A percentile compares a stretch with the other conserved stretches of the same genome.
phyloP scores from a whole-genome alignment of 2,888 invertebrate genomes.

The Oxyscelio sp. region DNA sequence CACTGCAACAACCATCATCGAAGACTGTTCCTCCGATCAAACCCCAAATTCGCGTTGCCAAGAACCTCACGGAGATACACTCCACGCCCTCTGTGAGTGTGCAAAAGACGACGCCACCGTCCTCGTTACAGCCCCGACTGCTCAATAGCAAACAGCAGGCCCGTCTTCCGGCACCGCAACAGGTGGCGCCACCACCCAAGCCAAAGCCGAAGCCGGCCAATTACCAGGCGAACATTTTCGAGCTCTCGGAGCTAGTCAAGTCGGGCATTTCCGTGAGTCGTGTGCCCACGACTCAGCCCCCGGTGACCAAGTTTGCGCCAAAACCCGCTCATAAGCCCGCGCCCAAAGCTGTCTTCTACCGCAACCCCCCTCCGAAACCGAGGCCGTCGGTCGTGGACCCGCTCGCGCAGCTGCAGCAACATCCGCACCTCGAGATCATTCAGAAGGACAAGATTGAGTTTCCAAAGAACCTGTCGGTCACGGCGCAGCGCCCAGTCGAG shows the following conservation, averaged over 20 bases:
- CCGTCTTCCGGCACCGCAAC: conserved; percentile 77
- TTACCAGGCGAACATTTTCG: conserved; percentile 20
- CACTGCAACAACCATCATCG: conserved; percentile 77
- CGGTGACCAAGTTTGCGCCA: conserved; percentile 58
- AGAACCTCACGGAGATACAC: conserved; percentile 81
- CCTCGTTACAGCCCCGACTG: conserved; percentile 83
- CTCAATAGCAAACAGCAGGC: conserved; percentile 85
- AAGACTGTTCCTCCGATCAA: conserved; percentile 76
- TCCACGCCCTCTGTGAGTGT: conserved; percentile 71
- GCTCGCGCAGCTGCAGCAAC: conserved; percentile 85
- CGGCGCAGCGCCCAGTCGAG: conserved; percentile 80
- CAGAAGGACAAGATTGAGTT: conserved; percentile 84
- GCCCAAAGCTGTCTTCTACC: conserved; percentile 47
- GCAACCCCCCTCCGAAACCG: not conserved
- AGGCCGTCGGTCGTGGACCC: conserved; percentile 80
- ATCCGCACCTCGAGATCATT: conserved; percentile 86
- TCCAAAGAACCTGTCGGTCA: conserved; percentile 80
- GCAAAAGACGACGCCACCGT: conserved; percentile 72
- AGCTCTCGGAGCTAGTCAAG: conserved; percentile 33
- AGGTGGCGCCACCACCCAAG: conserved; percentile 70
- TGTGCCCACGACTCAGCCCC: conserved; percentile 50
- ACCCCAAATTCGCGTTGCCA: conserved; percentile 84
- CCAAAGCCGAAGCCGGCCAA: conserved; percentile 77
- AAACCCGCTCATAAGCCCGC: conserved; percentile 62
- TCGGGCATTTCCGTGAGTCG: conserved; percentile 84